These are phyloP conservation scores for Ichneumon xanthorius DNA, from an alignment of 2,888 invertebrate species.

Conservation along the genomic window DNA sequence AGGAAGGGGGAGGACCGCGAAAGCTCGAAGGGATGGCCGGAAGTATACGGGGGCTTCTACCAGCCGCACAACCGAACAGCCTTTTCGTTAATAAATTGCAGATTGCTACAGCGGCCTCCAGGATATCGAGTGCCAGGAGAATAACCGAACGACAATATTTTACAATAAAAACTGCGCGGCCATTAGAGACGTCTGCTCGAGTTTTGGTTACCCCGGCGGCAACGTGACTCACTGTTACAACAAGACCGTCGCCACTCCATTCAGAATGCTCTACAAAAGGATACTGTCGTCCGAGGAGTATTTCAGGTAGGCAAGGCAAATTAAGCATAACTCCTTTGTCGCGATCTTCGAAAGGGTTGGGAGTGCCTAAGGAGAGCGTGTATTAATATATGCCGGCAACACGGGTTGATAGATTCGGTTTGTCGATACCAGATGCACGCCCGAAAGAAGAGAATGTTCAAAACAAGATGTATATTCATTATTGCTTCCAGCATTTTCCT, in stretches of 20 bases:
- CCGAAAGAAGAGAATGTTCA: background rate
- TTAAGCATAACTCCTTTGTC: constrained; percentile 30
- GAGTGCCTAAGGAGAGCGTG: background rate
- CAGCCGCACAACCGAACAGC: constrained; percentile 21
- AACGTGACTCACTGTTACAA: constrained; percentile 86
- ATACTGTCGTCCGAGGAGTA: constrained; percentile 89
- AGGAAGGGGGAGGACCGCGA: background rate
- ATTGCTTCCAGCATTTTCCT: background rate
- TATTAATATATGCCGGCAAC: background rate
- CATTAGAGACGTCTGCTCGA: constrained; percentile 86
- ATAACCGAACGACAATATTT: constrained; percentile 85
- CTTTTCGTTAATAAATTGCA: constrained; percentile 77
- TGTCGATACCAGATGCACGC: background rate
- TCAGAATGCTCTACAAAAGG: constrained; percentile 86
- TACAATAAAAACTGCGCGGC: constrained; percentile 86
- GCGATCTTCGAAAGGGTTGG: background rate
- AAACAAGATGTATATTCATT: background rate
- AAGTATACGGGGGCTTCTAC: background rate
- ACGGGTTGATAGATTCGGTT: background rate
- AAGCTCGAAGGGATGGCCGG: constrained; percentile 3
- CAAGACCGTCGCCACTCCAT: constrained; percentile 81
- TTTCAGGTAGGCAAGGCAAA: constrained; percentile 87
- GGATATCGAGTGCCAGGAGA: constrained; percentile 86
- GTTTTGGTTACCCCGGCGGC: constrained; percentile 81
- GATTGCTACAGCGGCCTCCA: constrained; percentile 89